These are phyloP conservation scores for Apostichopus leukothele DNA, from an alignment of 53 echinoderm and acorn worm genomes.

Conservation along the genomic window DNA sequence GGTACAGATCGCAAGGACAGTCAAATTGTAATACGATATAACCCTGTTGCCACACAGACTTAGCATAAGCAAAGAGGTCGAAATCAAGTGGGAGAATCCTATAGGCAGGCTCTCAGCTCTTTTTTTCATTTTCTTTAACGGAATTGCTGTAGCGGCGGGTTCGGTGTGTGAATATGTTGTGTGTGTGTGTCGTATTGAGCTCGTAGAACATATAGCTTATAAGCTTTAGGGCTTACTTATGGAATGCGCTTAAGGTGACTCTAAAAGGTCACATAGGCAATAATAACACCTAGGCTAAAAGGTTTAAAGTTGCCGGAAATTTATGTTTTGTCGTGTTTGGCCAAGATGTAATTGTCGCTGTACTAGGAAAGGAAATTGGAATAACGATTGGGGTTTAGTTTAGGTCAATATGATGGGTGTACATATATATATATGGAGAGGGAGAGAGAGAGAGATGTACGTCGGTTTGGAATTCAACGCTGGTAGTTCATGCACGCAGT, in stretches of 20 bases:
- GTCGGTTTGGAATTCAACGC: too few species aligned
- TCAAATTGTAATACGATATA: constrained; percentile 34
- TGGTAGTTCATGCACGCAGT: too few species aligned
- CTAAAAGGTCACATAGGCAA: constrained; percentile 22
- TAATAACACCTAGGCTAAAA: neutral
- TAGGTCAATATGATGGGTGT: neutral
- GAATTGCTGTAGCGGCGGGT: neutral
- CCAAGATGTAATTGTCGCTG: neutral
- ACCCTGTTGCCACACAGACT: constrained; percentile 26
- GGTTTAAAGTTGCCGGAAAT: constrained; percentile 37
- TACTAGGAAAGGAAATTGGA: neutral
- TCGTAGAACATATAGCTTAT: neutral
- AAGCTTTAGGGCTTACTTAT: constrained; percentile 43
- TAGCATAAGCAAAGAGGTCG: constrained; percentile 37
- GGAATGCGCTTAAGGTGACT: constrained; percentile 43
- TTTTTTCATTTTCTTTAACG: too few species aligned
- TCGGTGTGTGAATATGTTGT: neutral
- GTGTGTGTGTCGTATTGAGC: neutral
- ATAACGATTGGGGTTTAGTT: neutral
- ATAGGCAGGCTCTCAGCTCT: neutral
- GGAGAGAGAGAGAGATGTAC: too few species aligned
- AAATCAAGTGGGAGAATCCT: neutral
- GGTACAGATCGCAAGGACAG: constrained; percentile 1
- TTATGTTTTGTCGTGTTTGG: neutral
- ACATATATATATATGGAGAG: too few species aligned